These are phyloP conservation scores for Baccha elongata DNA, from an alignment of 2,888 invertebrate genomes.

Conservation along the genomic window DNA sequence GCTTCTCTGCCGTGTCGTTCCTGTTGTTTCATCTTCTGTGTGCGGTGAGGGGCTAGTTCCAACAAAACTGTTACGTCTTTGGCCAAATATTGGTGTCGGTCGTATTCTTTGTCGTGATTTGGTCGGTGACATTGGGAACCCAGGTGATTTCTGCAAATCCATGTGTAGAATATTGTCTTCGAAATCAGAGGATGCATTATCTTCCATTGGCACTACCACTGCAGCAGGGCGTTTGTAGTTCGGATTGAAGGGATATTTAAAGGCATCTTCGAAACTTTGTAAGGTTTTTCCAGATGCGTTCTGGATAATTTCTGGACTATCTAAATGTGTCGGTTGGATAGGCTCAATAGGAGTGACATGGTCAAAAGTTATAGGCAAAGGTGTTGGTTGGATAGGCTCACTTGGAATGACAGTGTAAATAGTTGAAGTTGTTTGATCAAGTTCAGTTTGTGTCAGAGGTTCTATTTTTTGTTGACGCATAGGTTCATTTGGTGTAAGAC, in stretches of 20 bases:
- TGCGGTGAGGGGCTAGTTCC: slow-evolving; percentile 82
- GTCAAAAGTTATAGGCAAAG: not conserved
- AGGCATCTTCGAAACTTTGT: slow-evolving; percentile 72
- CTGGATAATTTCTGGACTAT: slow-evolving; percentile 4
- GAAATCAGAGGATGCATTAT: slow-evolving; percentile 78
- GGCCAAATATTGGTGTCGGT: slow-evolving; percentile 87
- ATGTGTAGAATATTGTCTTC: slow-evolving; percentile 80
- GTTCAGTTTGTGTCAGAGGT: not conserved
- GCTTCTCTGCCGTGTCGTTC: slow-evolving; percentile 55
- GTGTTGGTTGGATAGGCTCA: not conserved
- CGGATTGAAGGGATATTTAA: slow-evolving; percentile 78
- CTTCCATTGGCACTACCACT: slow-evolving; percentile 75
- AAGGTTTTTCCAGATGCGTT: slow-evolving; percentile 52
- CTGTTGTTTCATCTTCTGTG: slow-evolving; percentile 55
- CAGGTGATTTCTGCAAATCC: slow-evolving; percentile 78
- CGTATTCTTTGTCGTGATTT: slow-evolving; percentile 88
- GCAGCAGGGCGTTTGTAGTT: slow-evolving; percentile 70
- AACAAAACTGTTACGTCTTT: slow-evolving; percentile 86
- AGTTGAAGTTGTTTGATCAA: not conserved
- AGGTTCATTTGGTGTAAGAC: not conserved
- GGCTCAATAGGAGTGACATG: not conserved
- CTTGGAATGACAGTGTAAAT: not conserved
- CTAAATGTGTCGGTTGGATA: not conserved
- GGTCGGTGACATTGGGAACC: slow-evolving; percentile 78
- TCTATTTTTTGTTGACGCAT: not conserved